Conservation (phyloP, 2,888 invertebrate species). For the Gryllus longicercus region DNA sequence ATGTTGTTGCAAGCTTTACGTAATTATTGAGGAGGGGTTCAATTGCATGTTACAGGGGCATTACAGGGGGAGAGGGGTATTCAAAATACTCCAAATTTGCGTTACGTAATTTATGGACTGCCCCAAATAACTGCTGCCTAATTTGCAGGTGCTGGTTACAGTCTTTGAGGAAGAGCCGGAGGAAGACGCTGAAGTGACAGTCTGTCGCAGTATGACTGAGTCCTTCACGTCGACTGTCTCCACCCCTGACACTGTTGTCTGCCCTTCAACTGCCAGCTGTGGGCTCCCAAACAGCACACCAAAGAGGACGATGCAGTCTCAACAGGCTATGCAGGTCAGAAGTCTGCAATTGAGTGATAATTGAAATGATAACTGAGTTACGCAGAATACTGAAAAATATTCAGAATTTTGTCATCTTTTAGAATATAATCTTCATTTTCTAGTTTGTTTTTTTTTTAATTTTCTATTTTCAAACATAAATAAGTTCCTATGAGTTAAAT, state of each 20-base stretch:
- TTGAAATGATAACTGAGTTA: too few species aligned
- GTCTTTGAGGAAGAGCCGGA: conserved; percentile 64
- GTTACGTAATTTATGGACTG: too few species aligned
- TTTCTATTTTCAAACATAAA: too few species aligned
- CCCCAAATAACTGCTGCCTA: neutral
- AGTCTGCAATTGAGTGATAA: too few species aligned
- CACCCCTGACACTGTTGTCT: conserved; percentile 68
- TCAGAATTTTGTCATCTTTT: too few species aligned
- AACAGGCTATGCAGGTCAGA: neutral
- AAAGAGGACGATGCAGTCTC: neutral
- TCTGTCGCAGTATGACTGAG: conserved; percentile 52
- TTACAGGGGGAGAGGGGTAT: too few species aligned
- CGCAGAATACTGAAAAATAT: too few species aligned
- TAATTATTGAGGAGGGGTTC: too few species aligned
- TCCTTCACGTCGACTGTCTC: conserved; percentile 64
- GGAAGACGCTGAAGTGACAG: conserved; percentile 25
- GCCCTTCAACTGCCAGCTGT: conserved; percentile 41
- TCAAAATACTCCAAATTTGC: too few species aligned
- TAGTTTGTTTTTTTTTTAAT: conserved; percentile 40
- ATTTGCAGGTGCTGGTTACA: conserved; percentile 43
- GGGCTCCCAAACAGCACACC: neutral
- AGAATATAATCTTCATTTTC: conserved; percentile 36
- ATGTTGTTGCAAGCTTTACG: too few species aligned
- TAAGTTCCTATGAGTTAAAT: too few species aligned
- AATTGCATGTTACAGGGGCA: too few species aligned